Evolutionary conservation across 2,888 invertebrate genomes (phyloP), one percentile per base, ranked within the genome.

Genomic region (Osmoderma eremita): DNA sequence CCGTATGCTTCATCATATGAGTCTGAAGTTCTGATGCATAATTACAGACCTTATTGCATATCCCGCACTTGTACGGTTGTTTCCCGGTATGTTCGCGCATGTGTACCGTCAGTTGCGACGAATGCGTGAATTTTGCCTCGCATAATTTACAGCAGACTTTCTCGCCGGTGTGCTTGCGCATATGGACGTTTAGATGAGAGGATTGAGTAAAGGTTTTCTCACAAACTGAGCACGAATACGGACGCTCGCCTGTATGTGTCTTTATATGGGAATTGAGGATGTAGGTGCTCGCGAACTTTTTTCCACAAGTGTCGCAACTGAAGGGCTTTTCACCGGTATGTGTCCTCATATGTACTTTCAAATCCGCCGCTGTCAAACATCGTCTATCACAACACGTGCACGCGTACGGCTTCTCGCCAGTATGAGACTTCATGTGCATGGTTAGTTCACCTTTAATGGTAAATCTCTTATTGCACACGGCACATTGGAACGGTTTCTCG

Each of bases 211-310:
- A 88, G 0, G 83, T 82, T 78, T 87, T 88, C 18, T 86, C 84
- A 75, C 88, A 88, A 3, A 82, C 75, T 10, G 83, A 80, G 74
- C 88, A 88, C 12, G 85, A 79, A 76, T 85, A 88, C 0, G 88
- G 88, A 69, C 86, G 83, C 75, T 88, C 88, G 4, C 88, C 88
- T 0, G 88, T 88, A 78, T 88, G 88, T 5, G 86, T 87, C 73
- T 88, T 85, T 64, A 85, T 83, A 73, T 88, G 88, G 0, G 86
- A 87, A 74, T 84, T 86, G 22, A 87, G 81, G 1, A 88, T 87
- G 61, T 87, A 87, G 67, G 86, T 84, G 79, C 88, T 87, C 0
- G 87, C 86, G 75, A 88, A 88, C 65, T 87, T 87, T 77, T 79
- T 80, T 0, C 77, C 79, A 64, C 81, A 81, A 30, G 77, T 76